Conservation (phyloP, 1,140 invertebrate species). For the Camponotus pennsylvanicus region DNA sequence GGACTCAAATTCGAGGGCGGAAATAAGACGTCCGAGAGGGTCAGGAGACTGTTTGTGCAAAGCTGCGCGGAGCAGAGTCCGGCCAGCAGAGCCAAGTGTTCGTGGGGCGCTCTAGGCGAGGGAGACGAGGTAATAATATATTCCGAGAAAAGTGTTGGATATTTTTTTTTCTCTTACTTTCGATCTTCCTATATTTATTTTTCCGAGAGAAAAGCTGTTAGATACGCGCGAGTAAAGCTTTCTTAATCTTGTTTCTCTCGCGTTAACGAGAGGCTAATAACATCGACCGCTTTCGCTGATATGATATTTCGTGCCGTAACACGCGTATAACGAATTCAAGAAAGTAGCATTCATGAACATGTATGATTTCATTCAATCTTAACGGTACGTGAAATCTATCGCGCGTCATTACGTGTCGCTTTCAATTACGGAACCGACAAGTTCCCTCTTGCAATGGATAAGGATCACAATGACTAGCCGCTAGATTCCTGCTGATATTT, state of each 20-base stretch:
- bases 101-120: constrained; percentile 92
- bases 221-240: neutral
- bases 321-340: constrained; percentile 38
- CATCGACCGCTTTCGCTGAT: constrained; percentile 40
- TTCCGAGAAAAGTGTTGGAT: neutral
- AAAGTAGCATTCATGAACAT: constrained; percentile 61
- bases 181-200: neutral
- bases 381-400: constrained; percentile 39
- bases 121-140: constrained; percentile 90
- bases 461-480: constrained; percentile 38
- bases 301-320: constrained; percentile 46
- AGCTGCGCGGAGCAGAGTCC: constrained; percentile 96
- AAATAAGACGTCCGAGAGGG: constrained; percentile 91
- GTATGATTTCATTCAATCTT: constrained; percentile 52
- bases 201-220: neutral
- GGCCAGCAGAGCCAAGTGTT: constrained; percentile 91
- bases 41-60: constrained; percentile 93
- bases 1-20: constrained; percentile 97
- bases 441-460: constrained; percentile 25
- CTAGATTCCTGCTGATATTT: constrained; percentile 25
- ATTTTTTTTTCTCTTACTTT: neutral
- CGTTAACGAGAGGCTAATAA: constrained; percentile 23
- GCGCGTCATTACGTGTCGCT: constrained; percentile 42
- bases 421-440: constrained; percentile 54
- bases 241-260: constrained; percentile 13